Conservation (phyloP, 1,140 invertebrate species). For the Calliopsis andreniformis region DNA sequence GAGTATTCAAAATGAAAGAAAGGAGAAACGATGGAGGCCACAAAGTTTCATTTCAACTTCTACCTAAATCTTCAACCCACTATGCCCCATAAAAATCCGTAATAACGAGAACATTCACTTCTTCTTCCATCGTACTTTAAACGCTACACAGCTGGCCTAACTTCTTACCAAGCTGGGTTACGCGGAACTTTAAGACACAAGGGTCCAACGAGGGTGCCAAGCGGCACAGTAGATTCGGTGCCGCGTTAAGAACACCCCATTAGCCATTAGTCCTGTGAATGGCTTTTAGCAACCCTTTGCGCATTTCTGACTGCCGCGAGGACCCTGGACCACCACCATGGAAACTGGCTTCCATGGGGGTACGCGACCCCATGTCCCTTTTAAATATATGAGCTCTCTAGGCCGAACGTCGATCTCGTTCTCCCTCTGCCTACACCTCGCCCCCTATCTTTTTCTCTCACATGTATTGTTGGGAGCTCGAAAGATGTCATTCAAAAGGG, state of each 20-base stretch:
- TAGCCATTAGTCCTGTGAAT: slow-evolving; percentile 68
- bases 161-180: background rate
- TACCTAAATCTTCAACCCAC: too few species aligned
- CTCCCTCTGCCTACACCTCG: slow-evolving; percentile 6
- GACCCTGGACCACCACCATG: slow-evolving; percentile 62
- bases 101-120: too few species aligned
- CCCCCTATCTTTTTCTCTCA: slow-evolving; percentile 12
- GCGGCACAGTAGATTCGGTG: slow-evolving; percentile 17
- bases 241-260: slow-evolving; percentile 60
- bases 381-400: slow-evolving; percentile 51
- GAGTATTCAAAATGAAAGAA: too few species aligned
- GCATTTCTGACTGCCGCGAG: slow-evolving; percentile 57
- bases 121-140: background rate
- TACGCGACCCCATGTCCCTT: slow-evolving; percentile 32
- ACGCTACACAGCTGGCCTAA: background rate
- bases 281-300: slow-evolving; percentile 74
- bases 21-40: too few species aligned
- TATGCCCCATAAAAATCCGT: too few species aligned
- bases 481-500: too few species aligned
- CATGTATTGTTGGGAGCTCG: too few species aligned
- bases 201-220: slow-evolving; percentile 26
- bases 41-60: background rate
- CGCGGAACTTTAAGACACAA: slow-evolving; percentile 31
- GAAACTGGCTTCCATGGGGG: slow-evolving; percentile 51
- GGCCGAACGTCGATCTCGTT: slow-evolving; percentile 13